phyloP scores from a whole-genome alignment of 2,888 invertebrate genomes.

The Epinotia ramella region DNA sequence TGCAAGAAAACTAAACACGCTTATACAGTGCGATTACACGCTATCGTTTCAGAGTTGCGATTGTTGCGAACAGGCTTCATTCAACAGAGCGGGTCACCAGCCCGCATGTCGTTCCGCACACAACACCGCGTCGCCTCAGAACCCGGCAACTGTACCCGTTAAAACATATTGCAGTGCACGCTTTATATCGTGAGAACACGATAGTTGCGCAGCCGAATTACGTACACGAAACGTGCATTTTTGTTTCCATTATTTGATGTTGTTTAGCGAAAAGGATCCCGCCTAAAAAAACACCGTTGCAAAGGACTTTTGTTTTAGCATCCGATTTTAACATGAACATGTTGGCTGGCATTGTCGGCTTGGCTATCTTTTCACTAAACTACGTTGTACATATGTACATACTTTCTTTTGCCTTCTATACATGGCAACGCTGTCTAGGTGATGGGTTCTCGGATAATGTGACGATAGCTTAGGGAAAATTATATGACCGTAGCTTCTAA shows the following conservation, averaged over 20 bases:
- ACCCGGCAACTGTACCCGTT: background rate
- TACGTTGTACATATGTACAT: background rate
- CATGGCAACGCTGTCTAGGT: background rate
- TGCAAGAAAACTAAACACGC: background rate
- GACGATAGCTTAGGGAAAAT: background rate
- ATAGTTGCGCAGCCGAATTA: background rate
- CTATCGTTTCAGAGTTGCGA: background rate
- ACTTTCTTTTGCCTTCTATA: background rate
- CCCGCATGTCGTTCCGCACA: constrained; percentile 11
- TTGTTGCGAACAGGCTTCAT: constrained; percentile 1
- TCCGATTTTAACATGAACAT: background rate
- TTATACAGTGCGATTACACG: background rate
- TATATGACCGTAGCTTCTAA: background rate
- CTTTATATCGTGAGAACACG: background rate
- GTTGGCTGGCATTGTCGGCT: too few relatives aligned
- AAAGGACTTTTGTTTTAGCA: background rate
- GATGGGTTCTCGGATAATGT: too few relatives aligned
- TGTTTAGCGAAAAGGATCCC: background rate
- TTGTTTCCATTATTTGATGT: background rate
- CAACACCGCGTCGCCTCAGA: constrained; percentile 7
- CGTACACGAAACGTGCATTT: background rate
- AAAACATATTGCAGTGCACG: background rate
- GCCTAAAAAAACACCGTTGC: background rate
- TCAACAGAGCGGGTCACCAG: constrained; percentile 3
- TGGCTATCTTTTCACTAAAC: background rate